Percentiles rank a stretch among this genome's conserved stretches.
phyloP scores from a whole-genome alignment of 2,888 invertebrate genomes.

The Melanophora roralis region DNA sequence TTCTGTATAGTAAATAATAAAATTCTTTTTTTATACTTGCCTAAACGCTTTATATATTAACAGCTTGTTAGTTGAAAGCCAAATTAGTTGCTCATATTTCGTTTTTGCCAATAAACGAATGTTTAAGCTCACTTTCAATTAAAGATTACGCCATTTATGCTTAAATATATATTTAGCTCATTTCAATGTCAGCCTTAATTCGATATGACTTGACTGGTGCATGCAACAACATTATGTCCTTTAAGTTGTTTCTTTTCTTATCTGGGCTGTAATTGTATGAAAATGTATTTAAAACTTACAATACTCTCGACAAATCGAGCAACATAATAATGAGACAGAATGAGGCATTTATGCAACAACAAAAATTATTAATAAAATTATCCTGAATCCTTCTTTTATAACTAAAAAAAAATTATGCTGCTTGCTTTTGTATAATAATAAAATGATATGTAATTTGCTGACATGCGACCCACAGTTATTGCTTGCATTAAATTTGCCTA shows the following conservation, averaged over 20 bases:
- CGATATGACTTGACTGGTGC: slow-evolving; percentile 7
- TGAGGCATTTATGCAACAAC: no score
- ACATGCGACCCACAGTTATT: no score
- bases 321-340: background rate
- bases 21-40: slow-evolving; percentile 51
- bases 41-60: slow-evolving; percentile 16
- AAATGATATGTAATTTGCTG: no score
- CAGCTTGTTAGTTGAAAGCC: slow-evolving; percentile 49
- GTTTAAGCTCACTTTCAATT: slow-evolving; percentile 12
- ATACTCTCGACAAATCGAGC: background rate
- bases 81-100: slow-evolving; percentile 27
- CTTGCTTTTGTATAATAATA: no score
- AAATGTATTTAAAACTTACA: slow-evolving; percentile 22
- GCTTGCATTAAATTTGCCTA: no score
- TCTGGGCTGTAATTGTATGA: slow-evolving; percentile 49
- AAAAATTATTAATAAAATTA: no score
- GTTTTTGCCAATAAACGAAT: background rate
- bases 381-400: no score
- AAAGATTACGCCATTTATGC: slow-evolving; percentile 22
- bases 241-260: slow-evolving; percentile 39
- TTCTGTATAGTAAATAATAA: no score
- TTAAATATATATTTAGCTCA: slow-evolving; percentile 41
- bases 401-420: no score
- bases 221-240: slow-evolving; percentile 48
- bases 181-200: slow-evolving; percentile 34